Conservation (phyloP, 2,888 invertebrate species). For the Mythimna albipuncta region DNA sequence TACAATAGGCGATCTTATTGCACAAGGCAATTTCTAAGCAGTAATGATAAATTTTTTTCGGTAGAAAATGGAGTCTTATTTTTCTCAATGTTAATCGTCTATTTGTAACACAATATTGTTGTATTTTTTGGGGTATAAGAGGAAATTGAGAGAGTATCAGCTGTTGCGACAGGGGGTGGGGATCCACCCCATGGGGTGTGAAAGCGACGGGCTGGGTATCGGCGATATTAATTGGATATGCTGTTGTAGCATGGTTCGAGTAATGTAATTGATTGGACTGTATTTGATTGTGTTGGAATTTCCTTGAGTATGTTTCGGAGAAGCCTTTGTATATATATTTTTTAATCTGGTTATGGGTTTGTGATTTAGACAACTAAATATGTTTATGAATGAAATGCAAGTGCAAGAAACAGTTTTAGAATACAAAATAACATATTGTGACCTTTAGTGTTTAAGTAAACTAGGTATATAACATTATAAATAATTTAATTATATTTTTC, state of each 20-base stretch:
- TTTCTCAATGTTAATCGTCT: slow-evolving; percentile 25
- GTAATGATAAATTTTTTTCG: background rate
- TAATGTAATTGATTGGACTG: slow-evolving; percentile 4
- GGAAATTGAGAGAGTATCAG: slow-evolving; percentile 39
- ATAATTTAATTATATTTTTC: too few species aligned
- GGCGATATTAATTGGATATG: slow-evolving; percentile 17
- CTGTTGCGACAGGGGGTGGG: slow-evolving; percentile 23
- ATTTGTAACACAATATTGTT: slow-evolving; percentile 16
- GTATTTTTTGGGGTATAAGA: slow-evolving; percentile 23
- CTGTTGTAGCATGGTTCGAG: background rate
- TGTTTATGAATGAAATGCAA: too few species aligned
- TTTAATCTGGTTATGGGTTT: too few species aligned
- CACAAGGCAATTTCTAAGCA: too few species aligned
- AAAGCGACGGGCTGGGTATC: slow-evolving; percentile 7
- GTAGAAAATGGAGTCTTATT: slow-evolving; percentile 10
- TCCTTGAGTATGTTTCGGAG: too few species aligned
- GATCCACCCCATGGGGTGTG: slow-evolving; percentile 11
- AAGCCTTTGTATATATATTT: too few species aligned
- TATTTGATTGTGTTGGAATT: background rate
- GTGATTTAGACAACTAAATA: too few species aligned
- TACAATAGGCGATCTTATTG: too few species aligned
- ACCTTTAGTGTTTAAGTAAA: too few species aligned
- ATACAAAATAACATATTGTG: too few species aligned
- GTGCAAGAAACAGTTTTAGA: too few species aligned
- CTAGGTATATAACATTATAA: too few species aligned